These are phyloP conservation scores for Triplophysa rosa DNA, from an alignment of 2,113 vertebrate genomes.

Conservation along the genomic window DNA sequence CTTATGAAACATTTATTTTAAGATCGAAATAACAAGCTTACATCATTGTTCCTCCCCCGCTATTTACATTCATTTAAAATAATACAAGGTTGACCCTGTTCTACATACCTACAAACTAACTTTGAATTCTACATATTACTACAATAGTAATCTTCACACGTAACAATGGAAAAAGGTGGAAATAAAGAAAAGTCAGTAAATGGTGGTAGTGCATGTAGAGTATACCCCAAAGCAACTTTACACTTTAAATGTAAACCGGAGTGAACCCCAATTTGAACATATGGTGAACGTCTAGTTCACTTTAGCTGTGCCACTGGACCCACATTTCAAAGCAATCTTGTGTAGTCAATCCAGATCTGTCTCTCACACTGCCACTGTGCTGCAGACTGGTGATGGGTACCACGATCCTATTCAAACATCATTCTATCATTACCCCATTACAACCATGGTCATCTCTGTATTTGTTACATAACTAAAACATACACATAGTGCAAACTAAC, in stretches of 20 bases:
- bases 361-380: constrained; percentile 8
- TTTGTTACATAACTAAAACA: constrained; percentile 55
- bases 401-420: constrained; percentile 18
- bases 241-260: neutral
- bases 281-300: neutral
- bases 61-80: constrained; percentile 82
- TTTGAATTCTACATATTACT: constrained; percentile 70
- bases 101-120: constrained; percentile 72
- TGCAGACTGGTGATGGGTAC: constrained; percentile 67
- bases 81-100: constrained; percentile 70
- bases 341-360: neutral
- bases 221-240: constrained; percentile 65
- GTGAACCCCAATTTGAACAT: neutral
- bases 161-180: constrained; percentile 43
- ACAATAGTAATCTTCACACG: constrained; percentile 66
- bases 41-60: constrained; percentile 67
- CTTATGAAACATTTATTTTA: constrained; percentile 26
- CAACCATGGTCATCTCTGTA: constrained; percentile 54
- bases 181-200: constrained; percentile 62
- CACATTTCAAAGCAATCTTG: neutral
- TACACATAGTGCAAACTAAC: constrained; percentile 69
- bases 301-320: constrained; percentile 4
- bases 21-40: constrained; percentile 79
- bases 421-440: constrained; percentile 52
- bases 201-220: constrained; percentile 71